Conservation (phyloP, 2,888 invertebrate genomes). For the Clepsis dumicolana region DNA sequence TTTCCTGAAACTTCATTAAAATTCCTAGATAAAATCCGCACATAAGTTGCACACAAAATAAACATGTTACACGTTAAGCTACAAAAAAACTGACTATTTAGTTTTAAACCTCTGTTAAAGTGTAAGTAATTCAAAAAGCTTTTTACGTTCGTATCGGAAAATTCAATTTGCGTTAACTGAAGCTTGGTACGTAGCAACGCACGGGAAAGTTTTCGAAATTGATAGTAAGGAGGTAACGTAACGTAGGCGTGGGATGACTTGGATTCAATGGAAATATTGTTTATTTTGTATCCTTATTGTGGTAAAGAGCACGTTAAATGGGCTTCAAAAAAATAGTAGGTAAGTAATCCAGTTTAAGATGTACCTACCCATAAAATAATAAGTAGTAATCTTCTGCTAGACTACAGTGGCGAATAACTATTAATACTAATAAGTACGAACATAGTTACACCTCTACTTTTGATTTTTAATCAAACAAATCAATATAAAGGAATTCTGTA, state of each 20-base stretch:
- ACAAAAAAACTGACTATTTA: slow-evolving; percentile 38
- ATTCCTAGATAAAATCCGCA: slow-evolving; percentile 20
- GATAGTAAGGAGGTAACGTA: slow-evolving; percentile 56
- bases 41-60: slow-evolving; percentile 24
- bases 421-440: no score
- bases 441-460: no score
- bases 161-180: slow-evolving; percentile 42
- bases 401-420: no score
- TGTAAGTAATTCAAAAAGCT: slow-evolving; percentile 43
- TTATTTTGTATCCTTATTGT: not conserved
- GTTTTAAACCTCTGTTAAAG: slow-evolving; percentile 43
- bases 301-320: not conserved
- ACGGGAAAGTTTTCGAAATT: slow-evolving; percentile 53
- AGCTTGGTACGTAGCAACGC: slow-evolving; percentile 24
- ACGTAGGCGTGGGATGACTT: slow-evolving; percentile 3
- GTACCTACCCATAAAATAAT: no score
- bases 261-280: not conserved
- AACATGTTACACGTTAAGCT: slow-evolving; percentile 40
- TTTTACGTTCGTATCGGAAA: slow-evolving; percentile 37
- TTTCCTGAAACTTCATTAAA: not conserved
- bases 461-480: no score
- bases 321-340: not conserved
- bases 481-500: no score
- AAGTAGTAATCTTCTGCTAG: no score
- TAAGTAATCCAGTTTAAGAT: no score